These are phyloP conservation scores for Drosophila austrosaltans DNA, from an alignment of 2,888 invertebrate species.

Conservation along the genomic window DNA sequence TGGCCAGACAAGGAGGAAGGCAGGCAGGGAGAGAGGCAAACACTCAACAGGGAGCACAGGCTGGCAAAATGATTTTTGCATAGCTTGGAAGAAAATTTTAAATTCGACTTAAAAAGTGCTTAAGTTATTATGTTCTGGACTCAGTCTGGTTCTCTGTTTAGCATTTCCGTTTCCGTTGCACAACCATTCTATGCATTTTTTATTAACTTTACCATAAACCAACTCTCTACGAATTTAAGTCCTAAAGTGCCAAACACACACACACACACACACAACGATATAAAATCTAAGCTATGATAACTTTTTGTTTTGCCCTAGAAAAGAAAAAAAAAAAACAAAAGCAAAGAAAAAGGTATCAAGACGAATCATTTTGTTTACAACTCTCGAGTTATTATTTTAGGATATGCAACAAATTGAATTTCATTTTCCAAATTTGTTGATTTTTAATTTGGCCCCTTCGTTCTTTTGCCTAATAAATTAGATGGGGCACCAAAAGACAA, in stretches of 20 bases:
- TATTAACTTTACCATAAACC: constrained; percentile 48
- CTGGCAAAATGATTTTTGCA: constrained; percentile 22
- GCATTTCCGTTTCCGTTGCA: constrained; percentile 59
- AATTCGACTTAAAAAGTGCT: constrained; percentile 67
- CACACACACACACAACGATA: constrained; percentile 19
- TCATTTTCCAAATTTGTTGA: constrained; percentile 66
- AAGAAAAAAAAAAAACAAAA: background rate
- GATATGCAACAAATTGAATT: constrained; percentile 57
- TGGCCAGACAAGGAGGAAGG: constrained; percentile 23
- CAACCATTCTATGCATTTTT: constrained; percentile 51
- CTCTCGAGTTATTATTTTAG: constrained; percentile 63
- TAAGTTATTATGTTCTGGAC: constrained; percentile 60
- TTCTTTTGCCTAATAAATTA: constrained; percentile 53
- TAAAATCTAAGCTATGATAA: constrained; percentile 38
- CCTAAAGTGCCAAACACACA: constrained; percentile 23
- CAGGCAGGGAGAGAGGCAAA: constrained; percentile 21
- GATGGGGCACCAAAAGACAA: constrained; percentile 12
- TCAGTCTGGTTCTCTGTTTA: constrained; percentile 43
- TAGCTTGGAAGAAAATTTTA: constrained; percentile 44
- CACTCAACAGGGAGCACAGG: constrained; percentile 25
- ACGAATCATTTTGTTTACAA: constrained; percentile 14
- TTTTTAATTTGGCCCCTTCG: constrained; percentile 57
- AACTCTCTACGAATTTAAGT: constrained; percentile 29
- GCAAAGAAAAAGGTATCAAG: background rate
- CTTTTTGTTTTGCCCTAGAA: constrained; percentile 20